Percentiles rank a stretch among this genome's conserved stretches.
Conservation (phyloP, 2,888 invertebrate species). For the Lobophora halterata region DNA sequence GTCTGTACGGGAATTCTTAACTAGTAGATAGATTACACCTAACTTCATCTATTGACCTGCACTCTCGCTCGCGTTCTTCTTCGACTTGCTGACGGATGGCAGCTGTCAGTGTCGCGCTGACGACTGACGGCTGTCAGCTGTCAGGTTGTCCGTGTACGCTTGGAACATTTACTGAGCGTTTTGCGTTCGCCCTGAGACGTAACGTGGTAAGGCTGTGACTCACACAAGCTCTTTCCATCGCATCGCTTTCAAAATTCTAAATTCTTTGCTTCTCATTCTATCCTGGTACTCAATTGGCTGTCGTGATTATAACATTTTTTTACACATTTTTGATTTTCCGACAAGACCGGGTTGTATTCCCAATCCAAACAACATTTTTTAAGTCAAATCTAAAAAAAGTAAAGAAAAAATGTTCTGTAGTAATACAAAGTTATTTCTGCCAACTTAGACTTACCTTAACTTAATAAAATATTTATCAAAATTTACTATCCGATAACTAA, state of each 20-base stretch:
- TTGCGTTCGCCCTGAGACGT: conserved; percentile 26
- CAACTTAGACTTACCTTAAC: too few species aligned
- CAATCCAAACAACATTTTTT: too few species aligned
- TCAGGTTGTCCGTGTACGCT: conserved; percentile 14
- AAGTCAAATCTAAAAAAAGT: too few species aligned
- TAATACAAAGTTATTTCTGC: too few species aligned
- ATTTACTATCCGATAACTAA: too few species aligned
- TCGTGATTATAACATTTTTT: conserved; percentile 30
- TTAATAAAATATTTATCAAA: too few species aligned
- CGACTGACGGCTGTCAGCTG: conserved; percentile 7
- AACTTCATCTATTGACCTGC: conserved; percentile 29
- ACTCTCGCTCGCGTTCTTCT: conserved; percentile 34
- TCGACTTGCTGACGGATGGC: conserved; percentile 18
- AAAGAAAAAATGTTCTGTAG: too few species aligned
- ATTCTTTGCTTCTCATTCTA: conserved; percentile 31
- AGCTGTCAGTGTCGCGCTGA: conserved; percentile 3
- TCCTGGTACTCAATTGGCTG: conserved; percentile 41
- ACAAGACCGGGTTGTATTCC: conserved; percentile 29
- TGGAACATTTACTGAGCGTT: conserved; percentile 25
- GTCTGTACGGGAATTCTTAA: conserved; percentile 21
- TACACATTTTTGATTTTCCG: conserved; percentile 15
- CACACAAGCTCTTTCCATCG: conserved; percentile 14
- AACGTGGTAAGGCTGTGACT: conserved; percentile 15
- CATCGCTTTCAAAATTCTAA: conserved; percentile 32
- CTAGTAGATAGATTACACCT: conserved; percentile 28